Percentiles rank a stretch among this genome's conserved stretches.
phyloP scores from a whole-genome alignment of 2,888 invertebrate species.

The Prosopocoilus inquinatus region DNA sequence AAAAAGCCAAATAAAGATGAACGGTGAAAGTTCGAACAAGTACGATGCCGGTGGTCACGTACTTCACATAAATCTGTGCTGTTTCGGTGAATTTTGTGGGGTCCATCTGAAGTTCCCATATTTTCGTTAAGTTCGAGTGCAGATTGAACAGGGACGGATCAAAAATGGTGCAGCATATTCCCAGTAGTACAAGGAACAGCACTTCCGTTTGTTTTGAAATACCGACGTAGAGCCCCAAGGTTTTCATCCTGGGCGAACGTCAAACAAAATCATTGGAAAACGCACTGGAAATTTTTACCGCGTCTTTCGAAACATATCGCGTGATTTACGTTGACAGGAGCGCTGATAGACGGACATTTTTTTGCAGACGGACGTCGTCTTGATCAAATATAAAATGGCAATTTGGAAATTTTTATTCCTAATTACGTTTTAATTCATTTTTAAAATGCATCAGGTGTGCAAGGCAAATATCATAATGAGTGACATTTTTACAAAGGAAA shows the following conservation, averaged over 20 bases:
- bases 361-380: no score
- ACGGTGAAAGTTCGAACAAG: conserved; percentile 57
- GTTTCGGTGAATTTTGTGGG: conserved; percentile 46
- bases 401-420: no score
- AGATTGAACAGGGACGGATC: conserved; percentile 58
- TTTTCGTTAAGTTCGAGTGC: conserved; percentile 56
- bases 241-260: conserved; percentile 21
- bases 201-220: conserved; percentile 55
- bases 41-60: conserved; percentile 55
- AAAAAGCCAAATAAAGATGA: conserved; percentile 57
- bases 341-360: no score
- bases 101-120: conserved; percentile 57
- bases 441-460: no score
- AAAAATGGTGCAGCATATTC: conserved; percentile 54
- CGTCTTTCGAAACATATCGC: no score
- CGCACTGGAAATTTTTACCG: no score
- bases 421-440: no score
- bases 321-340: no score
- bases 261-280: no score
- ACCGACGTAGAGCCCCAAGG: conserved; percentile 43
- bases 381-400: no score
- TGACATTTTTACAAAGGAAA: no score
- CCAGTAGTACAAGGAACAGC: conserved; percentile 55
- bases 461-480: no score
- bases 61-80: conserved; percentile 53